Conservation (phyloP, 1,140 invertebrate species). For the Anastrepha ludens region DNA sequence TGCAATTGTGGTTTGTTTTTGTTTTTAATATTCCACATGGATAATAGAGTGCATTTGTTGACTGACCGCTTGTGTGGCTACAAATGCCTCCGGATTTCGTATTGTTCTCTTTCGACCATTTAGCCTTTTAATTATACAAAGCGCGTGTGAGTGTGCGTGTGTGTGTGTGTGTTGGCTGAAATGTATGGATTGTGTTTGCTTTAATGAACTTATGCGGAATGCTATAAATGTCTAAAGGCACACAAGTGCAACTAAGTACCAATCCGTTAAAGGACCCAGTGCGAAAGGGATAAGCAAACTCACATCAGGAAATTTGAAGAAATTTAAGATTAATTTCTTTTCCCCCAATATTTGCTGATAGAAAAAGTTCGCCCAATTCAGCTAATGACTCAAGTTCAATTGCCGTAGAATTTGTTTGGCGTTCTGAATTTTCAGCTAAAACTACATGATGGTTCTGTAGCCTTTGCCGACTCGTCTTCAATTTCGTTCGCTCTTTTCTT, state of each 20-base stretch:
- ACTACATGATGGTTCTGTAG: too few relatives aligned
- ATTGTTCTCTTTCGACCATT: slow-evolving; percentile 28
- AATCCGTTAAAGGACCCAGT: neutral
- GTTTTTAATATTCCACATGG: slow-evolving; percentile 9
- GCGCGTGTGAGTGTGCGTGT: neutral
- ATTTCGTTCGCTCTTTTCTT: too few relatives aligned
- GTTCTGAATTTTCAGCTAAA: neutral
- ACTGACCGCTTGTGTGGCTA: slow-evolving; percentile 25
- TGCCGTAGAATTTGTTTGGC: too few relatives aligned
- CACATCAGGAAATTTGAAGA: too few relatives aligned
- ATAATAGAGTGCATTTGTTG: slow-evolving; percentile 37
- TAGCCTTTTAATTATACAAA: neutral
- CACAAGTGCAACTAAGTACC: slow-evolving; percentile 30
- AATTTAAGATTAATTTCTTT: too few relatives aligned
- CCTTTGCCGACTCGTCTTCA: too few relatives aligned
- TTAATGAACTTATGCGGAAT: slow-evolving; percentile 36
- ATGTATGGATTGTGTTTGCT: neutral
- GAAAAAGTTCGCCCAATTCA: too few relatives aligned
- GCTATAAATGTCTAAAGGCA: neutral
- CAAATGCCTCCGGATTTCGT: slow-evolving; percentile 8
- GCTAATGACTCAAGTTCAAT: too few relatives aligned
- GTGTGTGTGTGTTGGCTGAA: neutral
- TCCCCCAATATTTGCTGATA: too few relatives aligned
- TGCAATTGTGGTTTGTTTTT: slow-evolving; percentile 26
- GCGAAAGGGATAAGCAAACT: neutral